phyloP scores from a whole-genome alignment of 2,113 vertebrate genomes.

The Phainopepla nitens region DNA sequence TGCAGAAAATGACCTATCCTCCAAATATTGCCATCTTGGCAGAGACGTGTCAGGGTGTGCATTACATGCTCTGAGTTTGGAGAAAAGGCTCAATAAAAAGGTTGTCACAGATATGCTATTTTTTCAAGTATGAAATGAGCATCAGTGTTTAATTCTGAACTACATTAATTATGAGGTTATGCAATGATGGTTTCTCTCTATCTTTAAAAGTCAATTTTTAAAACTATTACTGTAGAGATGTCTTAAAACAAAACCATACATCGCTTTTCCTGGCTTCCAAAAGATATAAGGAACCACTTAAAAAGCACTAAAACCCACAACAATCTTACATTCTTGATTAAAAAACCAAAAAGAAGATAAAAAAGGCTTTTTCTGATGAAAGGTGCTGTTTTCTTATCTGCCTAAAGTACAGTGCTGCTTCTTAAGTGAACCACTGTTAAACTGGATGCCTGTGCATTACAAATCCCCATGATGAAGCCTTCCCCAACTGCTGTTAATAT shows the following conservation, averaged over 20 bases:
- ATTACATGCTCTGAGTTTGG: neutral
- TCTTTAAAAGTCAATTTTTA: neutral
- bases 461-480: slow-evolving; percentile 21
- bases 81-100: neutral
- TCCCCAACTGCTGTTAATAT: neutral
- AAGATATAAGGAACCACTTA: neutral
- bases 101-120: neutral
- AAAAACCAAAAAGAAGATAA: neutral
- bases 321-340: neutral
- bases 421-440: neutral
- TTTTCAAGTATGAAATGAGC: neutral
- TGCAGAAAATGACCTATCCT: neutral
- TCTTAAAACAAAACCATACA: neutral
- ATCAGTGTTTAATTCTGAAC: neutral
- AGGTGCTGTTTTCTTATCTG: neutral
- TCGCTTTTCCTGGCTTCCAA: neutral
- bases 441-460: neutral
- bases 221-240: neutral
- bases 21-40: neutral
- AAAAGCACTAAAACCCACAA: neutral
- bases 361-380: neutral
- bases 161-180: neutral
- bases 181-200: neutral
- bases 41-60: neutral
- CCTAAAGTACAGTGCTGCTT: neutral